Evolutionary conservation across 2,113 vertebrate species (phyloP).

Genomic region (Brienomyrus brachyistius): DNA sequence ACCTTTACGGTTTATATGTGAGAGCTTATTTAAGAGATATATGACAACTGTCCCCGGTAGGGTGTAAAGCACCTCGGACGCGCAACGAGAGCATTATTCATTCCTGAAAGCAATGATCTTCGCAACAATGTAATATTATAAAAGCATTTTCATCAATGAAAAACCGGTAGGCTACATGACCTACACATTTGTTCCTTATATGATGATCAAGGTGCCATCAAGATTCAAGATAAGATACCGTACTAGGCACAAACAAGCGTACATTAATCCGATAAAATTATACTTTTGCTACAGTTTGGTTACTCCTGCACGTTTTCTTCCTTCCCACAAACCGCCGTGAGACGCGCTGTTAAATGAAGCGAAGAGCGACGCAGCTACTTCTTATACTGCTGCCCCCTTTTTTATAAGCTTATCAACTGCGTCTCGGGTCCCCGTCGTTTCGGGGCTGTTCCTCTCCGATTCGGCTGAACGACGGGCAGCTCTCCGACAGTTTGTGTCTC

Average conservation of each 20-base stretch:
- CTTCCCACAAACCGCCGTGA: neutral
- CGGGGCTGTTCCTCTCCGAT: slow-evolving; percentile 50
- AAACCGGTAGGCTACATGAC: neutral
- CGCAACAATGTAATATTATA: neutral
- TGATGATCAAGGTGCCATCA: neutral
- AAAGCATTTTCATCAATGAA: neutral
- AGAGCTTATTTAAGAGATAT: neutral
- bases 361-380: neutral
- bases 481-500: slow-evolving; percentile 43
- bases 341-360: neutral
- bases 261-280: neutral
- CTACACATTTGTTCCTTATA: neutral
- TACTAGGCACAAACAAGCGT: neutral
- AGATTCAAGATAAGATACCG: neutral
- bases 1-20: neutral
- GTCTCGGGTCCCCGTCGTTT: no score
- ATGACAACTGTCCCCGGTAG: neutral
- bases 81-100: neutral
- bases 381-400: neutral
- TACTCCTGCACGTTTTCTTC: neutral
- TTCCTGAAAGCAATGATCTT: neutral
- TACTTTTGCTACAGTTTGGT: neutral
- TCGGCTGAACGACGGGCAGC: slow-evolving; percentile 46
- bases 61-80: neutral
- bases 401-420: no score